Evolutionary conservation across 2,888 invertebrate genomes (phyloP).

Genomic region (Aromia moschata): DNA sequence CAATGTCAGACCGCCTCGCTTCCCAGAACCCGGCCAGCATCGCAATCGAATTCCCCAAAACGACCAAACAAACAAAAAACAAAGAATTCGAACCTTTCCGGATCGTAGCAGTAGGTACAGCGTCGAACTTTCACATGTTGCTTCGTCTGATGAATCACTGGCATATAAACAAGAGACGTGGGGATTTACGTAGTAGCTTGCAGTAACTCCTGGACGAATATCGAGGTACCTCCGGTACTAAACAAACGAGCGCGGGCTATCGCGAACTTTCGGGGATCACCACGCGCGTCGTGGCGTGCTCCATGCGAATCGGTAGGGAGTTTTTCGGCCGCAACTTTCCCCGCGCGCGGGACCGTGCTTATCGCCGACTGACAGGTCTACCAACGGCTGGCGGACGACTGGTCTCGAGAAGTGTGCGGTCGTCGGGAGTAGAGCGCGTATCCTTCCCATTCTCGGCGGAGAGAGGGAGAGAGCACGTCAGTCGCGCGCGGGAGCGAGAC

Average conservation of each 20-base stretch:
- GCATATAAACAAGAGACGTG: conserved; percentile 41
- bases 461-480: conserved; percentile 19
- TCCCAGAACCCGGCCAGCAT: conserved; percentile 27
- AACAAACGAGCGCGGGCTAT: conserved; percentile 13
- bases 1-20: conserved; percentile 28
- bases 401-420: conserved; percentile 27
- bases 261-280: conserved; percentile 15
- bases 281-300: conserved; percentile 22
- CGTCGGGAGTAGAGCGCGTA: conserved; percentile 29
- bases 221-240: conserved; percentile 8
- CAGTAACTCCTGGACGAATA: neutral
- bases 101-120: conserved; percentile 33
- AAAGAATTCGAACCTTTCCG: conserved; percentile 41
- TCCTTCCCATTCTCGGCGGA: conserved; percentile 50
- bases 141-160: conserved; percentile 50
- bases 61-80: conserved; percentile 34
- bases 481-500: conserved; percentile 22
- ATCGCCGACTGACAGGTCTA: conserved; percentile 33
- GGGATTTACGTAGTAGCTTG: conserved; percentile 38
- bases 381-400: conserved; percentile 46
- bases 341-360: conserved; percentile 13
- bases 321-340: conserved; percentile 26
- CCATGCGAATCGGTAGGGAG: conserved; percentile 32
- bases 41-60: conserved; percentile 30
- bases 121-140: conserved; percentile 49